phyloP scores from a whole-genome alignment of 2,797 vertebrate genomes.

The Nyctibius grandis region DNA sequence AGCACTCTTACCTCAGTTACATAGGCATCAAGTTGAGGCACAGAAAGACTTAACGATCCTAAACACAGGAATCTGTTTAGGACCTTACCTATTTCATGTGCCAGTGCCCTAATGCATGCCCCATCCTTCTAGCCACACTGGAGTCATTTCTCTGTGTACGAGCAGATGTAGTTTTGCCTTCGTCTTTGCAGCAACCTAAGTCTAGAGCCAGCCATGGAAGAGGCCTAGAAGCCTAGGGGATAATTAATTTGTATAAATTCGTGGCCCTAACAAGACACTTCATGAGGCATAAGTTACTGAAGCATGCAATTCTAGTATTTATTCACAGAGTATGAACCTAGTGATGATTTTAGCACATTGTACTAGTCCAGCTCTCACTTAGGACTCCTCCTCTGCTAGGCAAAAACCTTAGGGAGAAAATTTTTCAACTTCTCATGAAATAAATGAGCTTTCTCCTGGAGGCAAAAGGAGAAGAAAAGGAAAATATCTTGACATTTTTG shows the following conservation, averaged over 20 bases:
- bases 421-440: background rate
- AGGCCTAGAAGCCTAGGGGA: background rate
- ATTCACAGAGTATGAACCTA: background rate
- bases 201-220: background rate
- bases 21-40: background rate
- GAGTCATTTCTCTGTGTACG: background rate
- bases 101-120: background rate
- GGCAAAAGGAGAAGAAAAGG: background rate
- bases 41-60: background rate
- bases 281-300: background rate
- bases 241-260: background rate
- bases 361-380: background rate
- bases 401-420: background rate
- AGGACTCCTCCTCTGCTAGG: background rate
- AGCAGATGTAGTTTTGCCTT: background rate
- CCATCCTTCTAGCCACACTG: background rate
- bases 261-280: background rate
- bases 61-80: background rate
- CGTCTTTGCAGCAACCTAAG: background rate
- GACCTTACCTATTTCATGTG: background rate
- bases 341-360: background rate
- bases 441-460: background rate
- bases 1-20: background rate
- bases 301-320: background rate
- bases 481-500: background rate